These are phyloP conservation scores for Dendroctonus valens DNA, from an alignment of 1,140 invertebrate species.

Conservation along the genomic window DNA sequence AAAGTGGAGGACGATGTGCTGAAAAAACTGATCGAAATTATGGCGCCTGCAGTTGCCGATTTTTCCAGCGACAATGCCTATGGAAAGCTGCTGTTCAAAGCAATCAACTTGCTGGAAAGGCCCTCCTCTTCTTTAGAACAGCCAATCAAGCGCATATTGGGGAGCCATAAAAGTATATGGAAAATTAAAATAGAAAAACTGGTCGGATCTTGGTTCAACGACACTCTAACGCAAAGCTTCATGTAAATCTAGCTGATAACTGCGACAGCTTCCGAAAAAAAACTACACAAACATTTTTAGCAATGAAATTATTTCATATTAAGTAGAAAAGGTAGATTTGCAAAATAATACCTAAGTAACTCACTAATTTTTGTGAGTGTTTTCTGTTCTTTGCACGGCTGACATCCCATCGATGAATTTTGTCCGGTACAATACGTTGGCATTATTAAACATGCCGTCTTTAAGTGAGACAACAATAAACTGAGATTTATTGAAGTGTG, in stretches of 20 bases:
- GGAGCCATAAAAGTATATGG: constrained; percentile 32
- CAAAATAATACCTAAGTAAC: neutral
- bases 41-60: constrained; percentile 24
- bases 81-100: constrained; percentile 35
- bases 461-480: constrained; percentile 99
- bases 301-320: no score
- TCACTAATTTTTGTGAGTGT: constrained; percentile 39
- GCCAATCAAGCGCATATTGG: constrained; percentile 32
- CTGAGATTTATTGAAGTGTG: constrained; percentile 94
- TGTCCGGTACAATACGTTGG: constrained; percentile 96
- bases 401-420: constrained; percentile 96
- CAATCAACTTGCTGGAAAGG: constrained; percentile 25
- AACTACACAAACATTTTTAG: no score
- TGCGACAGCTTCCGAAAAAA: no score
- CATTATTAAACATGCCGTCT: constrained; percentile 99
- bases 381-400: constrained; percentile 69
- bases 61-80: constrained; percentile 32
- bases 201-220: constrained; percentile 24
- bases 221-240: constrained; percentile 34
- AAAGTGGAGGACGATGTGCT: constrained; percentile 22
- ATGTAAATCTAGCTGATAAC: constrained; percentile 18
- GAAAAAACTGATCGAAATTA: constrained; percentile 25
- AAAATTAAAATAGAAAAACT: constrained; percentile 35
- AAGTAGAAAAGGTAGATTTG: neutral
- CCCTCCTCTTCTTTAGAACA: constrained; percentile 21